Evolutionary conservation across 1,140 invertebrate species (phyloP).

Genomic region (Xylocopa sonorina): DNA sequence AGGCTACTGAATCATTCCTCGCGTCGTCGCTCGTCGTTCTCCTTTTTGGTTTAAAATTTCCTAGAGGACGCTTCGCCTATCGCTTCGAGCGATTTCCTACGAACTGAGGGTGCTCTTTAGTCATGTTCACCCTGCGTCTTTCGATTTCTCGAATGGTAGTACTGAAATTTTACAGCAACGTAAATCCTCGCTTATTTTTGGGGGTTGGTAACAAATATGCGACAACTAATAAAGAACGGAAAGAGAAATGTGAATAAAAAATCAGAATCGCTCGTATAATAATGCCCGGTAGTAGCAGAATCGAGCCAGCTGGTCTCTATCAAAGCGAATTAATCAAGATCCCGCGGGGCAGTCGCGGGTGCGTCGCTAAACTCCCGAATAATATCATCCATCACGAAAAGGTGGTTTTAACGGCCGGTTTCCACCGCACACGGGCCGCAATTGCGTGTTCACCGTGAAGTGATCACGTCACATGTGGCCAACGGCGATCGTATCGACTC

Average conservation of each 20-base stretch:
- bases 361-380: neutral
- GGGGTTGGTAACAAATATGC: no score
- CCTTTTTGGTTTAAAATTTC: neutral
- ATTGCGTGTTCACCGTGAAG: conserved; percentile 24
- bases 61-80: neutral
- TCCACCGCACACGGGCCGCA: conserved; percentile 7
- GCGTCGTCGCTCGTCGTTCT: neutral
- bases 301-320: neutral
- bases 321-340: conserved; percentile 11
- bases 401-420: conserved; percentile 12
- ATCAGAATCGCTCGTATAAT: no score
- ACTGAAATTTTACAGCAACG: no score
- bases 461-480: conserved; percentile 19
- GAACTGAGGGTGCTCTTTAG: neutral
- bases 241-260: no score
- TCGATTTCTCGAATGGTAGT: no score
- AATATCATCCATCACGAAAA: conserved; percentile 31
- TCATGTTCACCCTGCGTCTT: neutral
- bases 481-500: conserved; percentile 33
- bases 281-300: neutral
- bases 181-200: no score
- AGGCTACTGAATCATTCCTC: neutral
- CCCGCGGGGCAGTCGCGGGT: neutral
- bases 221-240: no score
- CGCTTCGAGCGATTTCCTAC: neutral